Percentiles rank a stretch among this genome's conserved stretches.
Evolutionary conservation across 2,797 vertebrate genomes (phyloP).

Genomic region (Micrastur ruficollis): DNA sequence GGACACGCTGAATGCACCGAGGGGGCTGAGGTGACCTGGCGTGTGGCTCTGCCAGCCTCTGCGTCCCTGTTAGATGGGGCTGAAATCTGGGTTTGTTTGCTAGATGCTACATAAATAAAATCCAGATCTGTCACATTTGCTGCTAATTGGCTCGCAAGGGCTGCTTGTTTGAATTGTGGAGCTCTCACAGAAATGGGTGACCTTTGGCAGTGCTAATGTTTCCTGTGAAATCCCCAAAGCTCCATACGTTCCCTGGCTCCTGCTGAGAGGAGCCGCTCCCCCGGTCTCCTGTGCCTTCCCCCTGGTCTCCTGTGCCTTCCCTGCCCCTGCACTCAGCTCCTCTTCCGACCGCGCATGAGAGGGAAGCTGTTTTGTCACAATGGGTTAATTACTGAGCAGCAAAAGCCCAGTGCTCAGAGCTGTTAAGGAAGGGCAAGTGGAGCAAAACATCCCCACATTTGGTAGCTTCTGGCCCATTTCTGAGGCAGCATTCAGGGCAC

Average conservation of each 20-base stretch:
- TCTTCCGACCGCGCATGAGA: background rate
- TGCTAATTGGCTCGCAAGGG: slow-evolving; percentile 60
- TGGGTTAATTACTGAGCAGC: slow-evolving; percentile 15
- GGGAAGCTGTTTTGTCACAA: slow-evolving; percentile 4
- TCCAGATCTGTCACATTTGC: slow-evolving; percentile 59
- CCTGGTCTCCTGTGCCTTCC: background rate
- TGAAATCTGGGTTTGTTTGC: slow-evolving; percentile 33
- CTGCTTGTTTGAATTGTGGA: slow-evolving; percentile 58
- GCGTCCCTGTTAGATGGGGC: background rate
- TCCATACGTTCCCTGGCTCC: slow-evolving; percentile 1
- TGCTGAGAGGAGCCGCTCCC: slow-evolving; percentile 32
- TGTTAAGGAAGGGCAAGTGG: slow-evolving; percentile 5
- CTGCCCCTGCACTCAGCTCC: background rate
- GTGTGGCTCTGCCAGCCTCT: background rate
- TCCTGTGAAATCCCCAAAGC: slow-evolving; percentile 66
- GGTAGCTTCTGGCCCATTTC: background rate
- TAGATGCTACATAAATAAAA: slow-evolving; percentile 57
- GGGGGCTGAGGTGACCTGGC: background rate
- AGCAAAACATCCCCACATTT: background rate
- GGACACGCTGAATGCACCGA: accelerated
- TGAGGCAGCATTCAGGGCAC: background rate
- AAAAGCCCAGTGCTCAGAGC: background rate
- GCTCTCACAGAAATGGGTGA: slow-evolving; percentile 58
- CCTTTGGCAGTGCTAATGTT: slow-evolving; percentile 65
- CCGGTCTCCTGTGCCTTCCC: background rate